Conservation (phyloP, 92 coral and sea anemone genomes). For the Umimayanthus chanpuru region DNA sequence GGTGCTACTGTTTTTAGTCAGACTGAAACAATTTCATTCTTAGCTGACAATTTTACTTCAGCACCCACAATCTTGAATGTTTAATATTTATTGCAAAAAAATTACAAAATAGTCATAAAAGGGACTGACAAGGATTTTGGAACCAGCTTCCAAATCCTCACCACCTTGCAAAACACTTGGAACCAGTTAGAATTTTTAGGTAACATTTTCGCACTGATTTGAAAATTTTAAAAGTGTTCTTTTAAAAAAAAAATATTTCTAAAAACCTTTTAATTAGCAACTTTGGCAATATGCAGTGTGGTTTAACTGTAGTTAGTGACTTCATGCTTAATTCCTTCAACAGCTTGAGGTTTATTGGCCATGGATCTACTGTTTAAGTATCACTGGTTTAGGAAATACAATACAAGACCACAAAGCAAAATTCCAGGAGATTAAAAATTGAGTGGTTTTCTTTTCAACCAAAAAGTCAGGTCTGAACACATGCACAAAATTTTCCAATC, state of each 20-base stretch:
- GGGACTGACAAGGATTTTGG: neutral
- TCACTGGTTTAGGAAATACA: neutral
- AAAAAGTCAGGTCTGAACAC: too few relatives aligned
- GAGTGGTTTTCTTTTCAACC: too few relatives aligned
- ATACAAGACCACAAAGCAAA: neutral
- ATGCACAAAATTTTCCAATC: too few relatives aligned
- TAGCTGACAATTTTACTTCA: too few relatives aligned
- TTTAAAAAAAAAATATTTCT: neutral
- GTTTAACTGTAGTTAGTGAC: neutral
- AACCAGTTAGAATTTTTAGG: neutral
- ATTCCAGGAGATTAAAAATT: neutral
- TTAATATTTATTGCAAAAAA: too few relatives aligned
- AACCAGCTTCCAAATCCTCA: too few relatives aligned
- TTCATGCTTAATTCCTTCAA: slow-evolving; percentile 12
- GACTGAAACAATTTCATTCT: too few relatives aligned
- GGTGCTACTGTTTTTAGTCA: too few relatives aligned
- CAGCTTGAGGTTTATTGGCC: neutral
- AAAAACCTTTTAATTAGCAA: slow-evolving; percentile 18
- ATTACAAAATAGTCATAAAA: too few relatives aligned
- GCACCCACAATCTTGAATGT: too few relatives aligned
- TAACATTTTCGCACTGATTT: neutral
- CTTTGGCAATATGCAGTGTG: slow-evolving; percentile 42
- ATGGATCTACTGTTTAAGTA: neutral
- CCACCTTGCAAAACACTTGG: neutral
- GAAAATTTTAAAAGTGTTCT: neutral